A percentile compares a stretch with the other conserved stretches of the same genome.
Conservation (phyloP, 2,888 invertebrate species). For the Phania funesta region DNA sequence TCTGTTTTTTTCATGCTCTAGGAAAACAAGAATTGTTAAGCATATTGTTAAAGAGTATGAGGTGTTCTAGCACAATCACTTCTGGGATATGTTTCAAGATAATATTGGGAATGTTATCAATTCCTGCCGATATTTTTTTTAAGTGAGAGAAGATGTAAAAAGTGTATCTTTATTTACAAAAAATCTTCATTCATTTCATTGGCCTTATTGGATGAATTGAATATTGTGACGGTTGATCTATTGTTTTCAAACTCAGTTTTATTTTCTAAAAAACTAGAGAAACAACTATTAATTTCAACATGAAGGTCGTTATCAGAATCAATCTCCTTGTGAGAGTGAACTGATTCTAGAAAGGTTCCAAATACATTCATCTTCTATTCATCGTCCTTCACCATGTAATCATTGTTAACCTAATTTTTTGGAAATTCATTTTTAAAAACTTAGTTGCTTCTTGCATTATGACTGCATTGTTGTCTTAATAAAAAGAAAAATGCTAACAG, state of each 20-base stretch:
- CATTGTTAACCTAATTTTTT: not conserved
- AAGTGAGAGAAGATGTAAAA: too few species aligned
- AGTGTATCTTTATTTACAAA: too few species aligned
- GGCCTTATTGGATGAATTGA: not conserved
- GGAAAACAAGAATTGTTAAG: not conserved
- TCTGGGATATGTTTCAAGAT: not conserved
- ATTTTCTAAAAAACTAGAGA: constrained; percentile 1
- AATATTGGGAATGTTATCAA: too few species aligned
- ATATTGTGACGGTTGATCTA: not conserved
- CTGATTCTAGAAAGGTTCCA: constrained; percentile 17
- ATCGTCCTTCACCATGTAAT: not conserved
- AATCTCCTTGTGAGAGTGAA: not conserved
- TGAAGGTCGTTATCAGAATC: constrained; percentile 5
- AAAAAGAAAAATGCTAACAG: too few species aligned
- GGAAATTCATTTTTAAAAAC: too few species aligned
- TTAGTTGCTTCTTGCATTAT: too few species aligned
- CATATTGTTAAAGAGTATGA: constrained; percentile 23
- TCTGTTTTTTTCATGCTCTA: constrained; percentile 18
- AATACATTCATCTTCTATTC: not conserved
- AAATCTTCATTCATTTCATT: too few species aligned
- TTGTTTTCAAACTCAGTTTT: constrained; percentile 5
- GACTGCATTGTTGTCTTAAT: too few species aligned
- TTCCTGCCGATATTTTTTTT: too few species aligned
- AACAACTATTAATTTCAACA: constrained; percentile 8
- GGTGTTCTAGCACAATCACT: not conserved